These are phyloP conservation scores for Chrysopa pallens DNA, from an alignment of 1,140 invertebrate species.

Conservation along the genomic window DNA sequence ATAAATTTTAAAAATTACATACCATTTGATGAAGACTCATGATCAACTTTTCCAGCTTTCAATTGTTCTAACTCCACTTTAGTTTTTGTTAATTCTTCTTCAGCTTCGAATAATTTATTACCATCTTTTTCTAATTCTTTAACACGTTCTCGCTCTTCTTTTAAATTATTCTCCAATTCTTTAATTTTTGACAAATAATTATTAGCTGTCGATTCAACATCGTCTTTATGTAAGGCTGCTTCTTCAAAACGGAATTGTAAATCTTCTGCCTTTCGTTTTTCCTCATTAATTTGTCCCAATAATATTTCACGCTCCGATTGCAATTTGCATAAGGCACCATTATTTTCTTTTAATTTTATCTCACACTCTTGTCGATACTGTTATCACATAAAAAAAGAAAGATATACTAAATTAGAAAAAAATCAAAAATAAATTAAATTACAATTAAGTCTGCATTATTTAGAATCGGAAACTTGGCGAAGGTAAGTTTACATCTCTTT, in stretches of 20 bases:
- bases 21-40: too few relatives aligned
- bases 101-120: conserved; percentile 32
- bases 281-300: conserved; percentile 57
- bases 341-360: conserved; percentile 23
- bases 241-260: conserved; percentile 83
- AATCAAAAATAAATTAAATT: too few relatives aligned
- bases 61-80: conserved; percentile 19
- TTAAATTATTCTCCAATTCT: conserved; percentile 29
- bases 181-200: conserved; percentile 29
- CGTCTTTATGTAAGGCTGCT: conserved; percentile 58
- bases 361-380: conserved; percentile 37
- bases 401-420: too few relatives aligned
- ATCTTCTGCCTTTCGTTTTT: conserved; percentile 78
- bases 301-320: conserved; percentile 48
- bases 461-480: too few relatives aligned
- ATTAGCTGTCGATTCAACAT: conserved; percentile 35
- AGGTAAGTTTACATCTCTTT: too few relatives aligned
- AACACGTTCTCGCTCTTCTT: conserved; percentile 25
- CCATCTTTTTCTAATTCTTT: conserved; percentile 29
- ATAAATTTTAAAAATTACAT: too few relatives aligned
- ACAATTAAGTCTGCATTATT: too few relatives aligned
- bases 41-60: background rate
- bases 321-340: conserved; percentile 26
- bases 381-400: conserved; percentile 4
- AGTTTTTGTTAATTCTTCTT: conserved; percentile 28